These are phyloP conservation scores for Drosophila greeni DNA, from an alignment of 2,888 invertebrate species.

Conservation along the genomic window DNA sequence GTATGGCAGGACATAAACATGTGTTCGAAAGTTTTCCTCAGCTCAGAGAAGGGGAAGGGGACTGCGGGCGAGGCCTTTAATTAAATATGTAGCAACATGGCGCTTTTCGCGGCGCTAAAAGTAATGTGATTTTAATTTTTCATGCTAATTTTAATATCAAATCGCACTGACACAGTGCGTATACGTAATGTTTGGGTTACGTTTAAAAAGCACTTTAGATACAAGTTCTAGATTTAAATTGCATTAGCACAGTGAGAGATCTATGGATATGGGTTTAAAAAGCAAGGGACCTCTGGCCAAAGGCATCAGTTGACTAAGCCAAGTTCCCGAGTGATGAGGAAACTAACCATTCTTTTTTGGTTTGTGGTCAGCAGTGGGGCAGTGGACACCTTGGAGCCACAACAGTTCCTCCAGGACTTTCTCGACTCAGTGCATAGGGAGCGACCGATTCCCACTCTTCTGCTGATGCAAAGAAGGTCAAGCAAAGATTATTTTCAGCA, in stretches of 20 bases:
- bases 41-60: neutral
- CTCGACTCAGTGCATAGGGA: slow-evolving; percentile 42
- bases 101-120: slow-evolving; percentile 9
- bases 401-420: slow-evolving; percentile 29
- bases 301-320: slow-evolving; percentile 13
- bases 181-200: slow-evolving; percentile 46
- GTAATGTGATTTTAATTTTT: slow-evolving; percentile 60
- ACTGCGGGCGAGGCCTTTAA: slow-evolving; percentile 41
- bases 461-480: slow-evolving; percentile 45
- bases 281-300: neutral
- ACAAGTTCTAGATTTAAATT: slow-evolving; percentile 24
- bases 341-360: neutral
- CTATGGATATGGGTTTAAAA: slow-evolving; percentile 19
- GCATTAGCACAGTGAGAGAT: slow-evolving; percentile 16
- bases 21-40: slow-evolving; percentile 27
- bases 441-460: slow-evolving; percentile 1
- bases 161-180: slow-evolving; percentile 44
- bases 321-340: slow-evolving; percentile 6
- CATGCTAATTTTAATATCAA: slow-evolving; percentile 57
- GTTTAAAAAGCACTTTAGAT: slow-evolving; percentile 28
- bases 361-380: neutral
- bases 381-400: neutral
- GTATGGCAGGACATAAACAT: slow-evolving; percentile 40
- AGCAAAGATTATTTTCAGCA: slow-evolving; percentile 16
- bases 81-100: slow-evolving; percentile 51